phyloP scores from a whole-genome alignment of 2,888 invertebrate genomes.

The Perdita meconis region DNA sequence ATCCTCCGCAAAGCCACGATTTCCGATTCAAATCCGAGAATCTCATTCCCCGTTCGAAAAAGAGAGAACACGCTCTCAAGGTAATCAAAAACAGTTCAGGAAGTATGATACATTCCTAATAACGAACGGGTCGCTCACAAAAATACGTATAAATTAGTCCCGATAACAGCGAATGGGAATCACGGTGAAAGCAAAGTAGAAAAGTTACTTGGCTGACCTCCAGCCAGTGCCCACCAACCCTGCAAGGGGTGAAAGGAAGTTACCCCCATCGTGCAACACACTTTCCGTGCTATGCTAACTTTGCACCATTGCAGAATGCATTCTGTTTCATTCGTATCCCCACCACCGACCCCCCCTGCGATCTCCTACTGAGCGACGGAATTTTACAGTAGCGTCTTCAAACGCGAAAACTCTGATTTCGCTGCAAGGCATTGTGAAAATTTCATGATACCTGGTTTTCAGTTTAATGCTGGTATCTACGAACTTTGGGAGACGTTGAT shows the following conservation, averaged over 20 bases:
- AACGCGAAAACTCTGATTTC: not conserved
- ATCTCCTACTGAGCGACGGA: not conserved
- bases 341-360: not conserved
- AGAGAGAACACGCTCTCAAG: no score
- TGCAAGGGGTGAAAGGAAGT: slow-evolving; percentile 17
- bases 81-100: not conserved
- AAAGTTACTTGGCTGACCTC: slow-evolving; percentile 55
- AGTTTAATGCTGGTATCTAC: not conserved
- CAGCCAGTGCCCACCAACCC: slow-evolving; percentile 17
- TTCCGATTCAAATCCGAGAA: no score
- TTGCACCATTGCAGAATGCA: slow-evolving; percentile 57
- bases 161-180: slow-evolving; percentile 40
- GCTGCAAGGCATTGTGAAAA: not conserved
- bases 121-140: not conserved
- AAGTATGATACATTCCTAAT: not conserved
- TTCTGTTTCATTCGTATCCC: slow-evolving; percentile 29
- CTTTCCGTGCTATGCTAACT: slow-evolving; percentile 41
- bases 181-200: slow-evolving; percentile 54
- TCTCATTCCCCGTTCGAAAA: no score
- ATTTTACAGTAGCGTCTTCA: not conserved
- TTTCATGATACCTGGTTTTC: not conserved
- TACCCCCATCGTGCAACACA: slow-evolving; percentile 3
- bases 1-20: no score
- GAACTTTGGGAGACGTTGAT: no score
- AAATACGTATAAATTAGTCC: slow-evolving; percentile 24